These are phyloP conservation scores for Pristionchus exspectatus DNA, from an alignment of 2,888 invertebrate genomes.

Conservation along the genomic window DNA sequence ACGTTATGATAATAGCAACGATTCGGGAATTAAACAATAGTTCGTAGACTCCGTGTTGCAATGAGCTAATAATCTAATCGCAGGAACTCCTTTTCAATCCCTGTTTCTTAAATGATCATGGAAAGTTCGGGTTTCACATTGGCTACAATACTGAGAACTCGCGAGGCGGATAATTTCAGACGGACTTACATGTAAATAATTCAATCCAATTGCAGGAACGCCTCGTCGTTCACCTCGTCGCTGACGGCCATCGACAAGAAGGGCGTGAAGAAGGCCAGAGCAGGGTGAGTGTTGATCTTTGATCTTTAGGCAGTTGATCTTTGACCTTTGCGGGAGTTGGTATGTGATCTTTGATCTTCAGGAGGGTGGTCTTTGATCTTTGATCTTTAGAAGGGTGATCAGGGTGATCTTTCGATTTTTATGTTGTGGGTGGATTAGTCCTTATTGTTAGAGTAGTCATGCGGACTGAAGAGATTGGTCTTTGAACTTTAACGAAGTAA, in stretches of 20 bases:
- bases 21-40: background rate
- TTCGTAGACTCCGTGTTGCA: background rate
- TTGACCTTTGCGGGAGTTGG: background rate
- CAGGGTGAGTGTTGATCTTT: conserved; percentile 72
- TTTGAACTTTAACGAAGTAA: conserved; percentile 8
- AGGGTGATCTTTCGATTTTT: too few species aligned
- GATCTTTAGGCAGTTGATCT: conserved; percentile 15
- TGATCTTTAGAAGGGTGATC: too few species aligned
- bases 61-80: too few species aligned
- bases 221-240: conserved; percentile 71
- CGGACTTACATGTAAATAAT: background rate
- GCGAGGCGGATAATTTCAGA: too few species aligned
- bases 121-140: too few species aligned
- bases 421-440: too few species aligned
- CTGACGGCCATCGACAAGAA: conserved; percentile 63
- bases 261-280: conserved; percentile 68
- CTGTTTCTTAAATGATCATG: too few species aligned
- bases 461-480: too few species aligned
- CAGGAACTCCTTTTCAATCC: too few species aligned
- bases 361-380: too few species aligned
- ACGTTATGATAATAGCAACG: background rate
- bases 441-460: too few species aligned
- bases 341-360: conserved; percentile 11
- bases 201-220: conserved; percentile 31
- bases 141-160: too few species aligned